Evolutionary conservation across 2,797 vertebrate species (phyloP).

Genomic region (Gobionotothen gibberifrons): DNA sequence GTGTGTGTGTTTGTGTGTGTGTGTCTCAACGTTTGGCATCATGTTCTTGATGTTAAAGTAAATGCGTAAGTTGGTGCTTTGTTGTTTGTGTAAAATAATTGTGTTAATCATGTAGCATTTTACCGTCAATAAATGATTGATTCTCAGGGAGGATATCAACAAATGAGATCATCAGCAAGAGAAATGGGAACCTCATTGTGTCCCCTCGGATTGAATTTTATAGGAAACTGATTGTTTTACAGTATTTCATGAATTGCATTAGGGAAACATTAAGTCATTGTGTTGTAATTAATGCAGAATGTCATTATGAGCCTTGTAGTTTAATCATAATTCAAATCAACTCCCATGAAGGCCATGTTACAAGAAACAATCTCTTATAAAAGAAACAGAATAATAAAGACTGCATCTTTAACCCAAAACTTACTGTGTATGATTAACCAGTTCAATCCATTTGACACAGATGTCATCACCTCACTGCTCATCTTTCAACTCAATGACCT

Average conservation of each 20-base stretch:
- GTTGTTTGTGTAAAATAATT: neutral
- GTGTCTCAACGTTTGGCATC: slow-evolving; percentile 10
- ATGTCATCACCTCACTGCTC: slow-evolving; percentile 4
- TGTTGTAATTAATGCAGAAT: slow-evolving; percentile 10
- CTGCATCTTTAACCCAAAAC: neutral
- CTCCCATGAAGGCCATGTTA: neutral
- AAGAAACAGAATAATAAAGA: neutral
- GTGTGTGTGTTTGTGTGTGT: neutral
- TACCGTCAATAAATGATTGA: slow-evolving; percentile 14
- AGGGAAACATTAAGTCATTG: neutral
- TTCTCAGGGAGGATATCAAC: neutral
- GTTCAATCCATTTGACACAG: slow-evolving; percentile 6
- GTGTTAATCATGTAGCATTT: slow-evolving; percentile 24
- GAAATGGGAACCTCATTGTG: neutral
- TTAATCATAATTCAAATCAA: slow-evolving; percentile 8
- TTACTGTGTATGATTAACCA: neutral
- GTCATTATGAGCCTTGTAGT: neutral
- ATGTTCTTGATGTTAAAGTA: neutral
- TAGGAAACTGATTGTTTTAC: slow-evolving; percentile 21
- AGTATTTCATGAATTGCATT: slow-evolving; percentile 7
- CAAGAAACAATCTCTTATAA: neutral
- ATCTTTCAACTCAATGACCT: slow-evolving; percentile 23
- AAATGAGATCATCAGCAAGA: slow-evolving; percentile 20
- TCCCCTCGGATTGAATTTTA: slow-evolving; percentile 11
- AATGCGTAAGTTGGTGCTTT: neutral